Conservation (phyloP, 2,113 vertebrate species). For the Odontophorus gujanensis region DNA sequence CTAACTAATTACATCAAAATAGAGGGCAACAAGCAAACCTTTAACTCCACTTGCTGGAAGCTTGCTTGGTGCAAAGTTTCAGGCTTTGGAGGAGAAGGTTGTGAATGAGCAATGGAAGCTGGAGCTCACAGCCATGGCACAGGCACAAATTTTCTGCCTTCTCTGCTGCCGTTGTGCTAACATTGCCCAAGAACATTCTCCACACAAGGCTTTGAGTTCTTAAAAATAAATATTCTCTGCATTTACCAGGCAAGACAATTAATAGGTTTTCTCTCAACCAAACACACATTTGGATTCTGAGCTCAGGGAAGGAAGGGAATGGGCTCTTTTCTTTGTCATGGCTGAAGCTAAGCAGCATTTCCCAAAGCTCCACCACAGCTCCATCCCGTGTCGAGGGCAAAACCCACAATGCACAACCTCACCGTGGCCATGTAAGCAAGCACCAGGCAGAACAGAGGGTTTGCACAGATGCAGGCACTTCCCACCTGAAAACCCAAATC, state of each 20-base stretch:
- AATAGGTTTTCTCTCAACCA: neutral
- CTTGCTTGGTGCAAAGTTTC: neutral
- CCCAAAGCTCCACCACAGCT: neutral
- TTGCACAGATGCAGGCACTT: neutral
- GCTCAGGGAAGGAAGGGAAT: too few species aligned
- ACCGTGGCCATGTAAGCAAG: neutral
- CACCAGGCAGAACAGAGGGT: neutral
- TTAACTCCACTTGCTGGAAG: slow-evolving; percentile 50
- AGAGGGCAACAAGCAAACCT: slow-evolving; percentile 48
- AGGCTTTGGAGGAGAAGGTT: rapidly evolving
- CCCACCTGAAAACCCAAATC: neutral
- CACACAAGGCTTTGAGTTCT: neutral
- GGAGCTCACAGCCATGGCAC: neutral
- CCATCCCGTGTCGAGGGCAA: neutral
- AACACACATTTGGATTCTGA: too few species aligned
- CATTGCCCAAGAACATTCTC: neutral
- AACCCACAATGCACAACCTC: neutral
- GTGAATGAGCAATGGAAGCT: neutral
- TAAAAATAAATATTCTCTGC: neutral
- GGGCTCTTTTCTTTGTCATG: neutral
- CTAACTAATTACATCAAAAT: slow-evolving; percentile 65
- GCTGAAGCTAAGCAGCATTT: neutral
- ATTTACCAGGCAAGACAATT: neutral
- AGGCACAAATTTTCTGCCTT: neutral
- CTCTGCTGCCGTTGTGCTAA: neutral